A percentile compares a stretch with the other conserved stretches of the same genome.
Conservation (phyloP, 2,888 invertebrate genomes). For the Rhodophaea formosa region DNA sequence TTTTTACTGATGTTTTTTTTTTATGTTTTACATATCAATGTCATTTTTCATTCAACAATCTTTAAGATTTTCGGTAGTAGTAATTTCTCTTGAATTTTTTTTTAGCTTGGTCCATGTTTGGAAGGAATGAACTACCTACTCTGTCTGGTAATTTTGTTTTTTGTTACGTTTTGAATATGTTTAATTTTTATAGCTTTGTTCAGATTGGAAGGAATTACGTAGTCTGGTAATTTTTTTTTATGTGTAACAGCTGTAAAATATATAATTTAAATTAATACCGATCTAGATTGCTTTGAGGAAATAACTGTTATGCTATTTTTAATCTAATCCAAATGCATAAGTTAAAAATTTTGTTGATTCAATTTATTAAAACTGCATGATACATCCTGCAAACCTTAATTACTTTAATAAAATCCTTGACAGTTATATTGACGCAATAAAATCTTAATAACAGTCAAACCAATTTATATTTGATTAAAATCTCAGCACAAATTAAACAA, state of each 20-base stretch:
- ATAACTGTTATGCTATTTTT: not conserved
- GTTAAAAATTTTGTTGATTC: not conserved
- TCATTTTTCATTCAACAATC: too few species aligned
- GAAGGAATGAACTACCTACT: too few species aligned
- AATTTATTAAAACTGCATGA: not conserved
- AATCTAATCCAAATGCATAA: not conserved
- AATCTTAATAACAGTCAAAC: not conserved
- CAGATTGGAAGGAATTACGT: not conserved
- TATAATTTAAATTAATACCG: too few species aligned
- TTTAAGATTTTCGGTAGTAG: too few species aligned
- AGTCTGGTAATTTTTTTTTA: not conserved
- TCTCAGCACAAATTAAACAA: not conserved
- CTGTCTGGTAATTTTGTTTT: too few species aligned
- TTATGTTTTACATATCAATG: too few species aligned
- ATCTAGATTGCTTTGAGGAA: not conserved
- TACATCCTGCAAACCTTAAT: not conserved
- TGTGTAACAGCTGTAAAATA: too few species aligned
- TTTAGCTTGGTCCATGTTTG: too few species aligned
- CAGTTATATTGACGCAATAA: not conserved
- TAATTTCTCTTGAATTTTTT: too few species aligned
- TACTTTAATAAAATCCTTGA: slow-evolving; percentile 5
- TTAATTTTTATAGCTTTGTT: too few species aligned
- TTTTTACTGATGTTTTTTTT: too few species aligned
- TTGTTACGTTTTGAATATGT: too few species aligned
- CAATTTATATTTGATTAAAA: not conserved